phyloP scores from a whole-genome alignment of 2,888 invertebrate species.

The Protonemura montana region DNA sequence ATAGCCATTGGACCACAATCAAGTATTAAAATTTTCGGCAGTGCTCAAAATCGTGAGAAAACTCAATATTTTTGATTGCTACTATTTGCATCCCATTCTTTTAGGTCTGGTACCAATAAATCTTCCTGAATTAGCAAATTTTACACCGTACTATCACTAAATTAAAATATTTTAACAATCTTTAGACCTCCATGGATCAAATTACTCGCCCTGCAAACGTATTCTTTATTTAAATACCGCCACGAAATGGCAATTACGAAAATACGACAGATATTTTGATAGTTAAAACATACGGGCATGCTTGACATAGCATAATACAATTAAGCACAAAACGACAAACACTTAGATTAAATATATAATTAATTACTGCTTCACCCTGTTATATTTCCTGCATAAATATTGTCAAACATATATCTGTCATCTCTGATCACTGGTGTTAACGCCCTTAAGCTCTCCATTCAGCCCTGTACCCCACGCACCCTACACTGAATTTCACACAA shows the following conservation, averaged over 20 bases:
- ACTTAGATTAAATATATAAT: background rate
- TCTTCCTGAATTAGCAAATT: no score
- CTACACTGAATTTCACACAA: background rate
- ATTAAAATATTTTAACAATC: no score
- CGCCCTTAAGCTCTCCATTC: background rate
- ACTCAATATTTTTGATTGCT: no score
- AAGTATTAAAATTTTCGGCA: no score
- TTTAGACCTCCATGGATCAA: no score
- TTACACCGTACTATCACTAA: no score
- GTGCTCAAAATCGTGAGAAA: no score
- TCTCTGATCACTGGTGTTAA: constrained; percentile 23
- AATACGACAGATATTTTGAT: background rate
- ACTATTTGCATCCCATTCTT: no score
- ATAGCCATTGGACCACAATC: no score
- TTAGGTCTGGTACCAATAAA: no score
- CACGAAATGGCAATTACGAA: background rate
- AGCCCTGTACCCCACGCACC: background rate
- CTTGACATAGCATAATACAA: constrained; percentile 7
- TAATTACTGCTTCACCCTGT: background rate
- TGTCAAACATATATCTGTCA: constrained; percentile 24
- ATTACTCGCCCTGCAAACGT: no score
- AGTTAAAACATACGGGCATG: background rate
- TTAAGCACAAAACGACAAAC: constrained; percentile 7
- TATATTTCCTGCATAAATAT: constrained; percentile 1
- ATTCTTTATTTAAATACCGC: background rate